Evolutionary conservation across 2,888 invertebrate genomes (phyloP), one percentile per base, ranked within the genome.

Genomic region (Yponomeuta malinellus): DNA sequence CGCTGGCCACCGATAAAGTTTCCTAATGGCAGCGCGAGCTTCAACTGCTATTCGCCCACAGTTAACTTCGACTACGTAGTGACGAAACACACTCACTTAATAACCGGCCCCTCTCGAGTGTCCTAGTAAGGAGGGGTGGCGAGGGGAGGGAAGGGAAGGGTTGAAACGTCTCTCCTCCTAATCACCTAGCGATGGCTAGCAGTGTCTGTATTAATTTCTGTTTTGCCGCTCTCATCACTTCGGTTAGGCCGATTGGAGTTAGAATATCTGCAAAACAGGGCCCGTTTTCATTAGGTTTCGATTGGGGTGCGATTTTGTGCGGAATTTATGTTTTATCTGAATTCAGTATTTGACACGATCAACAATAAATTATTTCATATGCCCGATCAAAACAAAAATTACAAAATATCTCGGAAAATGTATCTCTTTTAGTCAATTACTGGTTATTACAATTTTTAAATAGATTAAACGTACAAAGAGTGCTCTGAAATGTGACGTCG

Each of bases 51-150:
- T 59, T 12, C 15, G 12, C 12, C 52, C 4, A 15, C 52, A 59
- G 15, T 59, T 59, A 59, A 15, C 15, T 59, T 15, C 2, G 12
- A 59, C 15, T 59, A 59, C 52, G 52, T 12, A 59, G 15, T 59
- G 52, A 59, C 12, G 52, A 59, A 59, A 59, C 52, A 59, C 52
- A 59, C 52, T 59, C 52, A 59, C 52, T 59, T 59, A 59, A 59
- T 59, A 59, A 12, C 52, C 52, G 52, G 5, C 15, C 52, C 52
- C 52, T 59, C 52, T 43, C 43, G 43, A 43, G 43, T 43, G 52
- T 15, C 15, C 52, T 12, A 15, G 52, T 1, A 15, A 12, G 15
- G 52, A 59, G 52, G 15, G 52, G 52, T 1, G 15, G 52, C 2
- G 52, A 52, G 23, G 23, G 33, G 33, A 33, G 15, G 52, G 52